Evolutionary conservation across 2,113 vertebrate genomes (phyloP), one percentile per base, ranked within the genome.

Genomic region (Macquaria australasica): DNA sequence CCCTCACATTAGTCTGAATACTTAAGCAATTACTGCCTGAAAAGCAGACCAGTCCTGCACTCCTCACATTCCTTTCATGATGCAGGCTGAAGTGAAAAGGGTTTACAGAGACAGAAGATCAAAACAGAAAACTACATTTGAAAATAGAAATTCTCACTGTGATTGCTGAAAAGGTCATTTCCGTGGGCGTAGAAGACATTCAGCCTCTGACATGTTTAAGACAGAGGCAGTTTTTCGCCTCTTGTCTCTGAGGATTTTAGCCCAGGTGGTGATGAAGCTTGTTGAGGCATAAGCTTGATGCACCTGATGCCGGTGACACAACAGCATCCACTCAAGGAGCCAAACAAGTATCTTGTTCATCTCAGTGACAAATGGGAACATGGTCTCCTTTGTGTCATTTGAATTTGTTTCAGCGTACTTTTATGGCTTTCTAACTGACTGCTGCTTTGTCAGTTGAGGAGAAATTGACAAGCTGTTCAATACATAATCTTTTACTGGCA

Each of bases 251-350:
- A 25, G 51, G 56, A 64, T 92, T 59, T 69, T 5, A 25, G 50
- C 82, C 63, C 43, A 75, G 37, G 45, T 77, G 8, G 11, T 69
- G 51, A 62, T 28, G 48, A 73, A 37, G 62, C 68, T 68, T 64
- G 68, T 15, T 63, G 79, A 85, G 37, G 73, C 34, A n/a, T 20
- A 9, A 25, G 20, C 7, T 18, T 7, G 60, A 59, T 45, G 64
- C 80, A 86, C 88, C 88, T 88, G 90, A 37, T 79, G 21, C 85
- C 81, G 50, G 74, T 67, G 59, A 71, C 56, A 69, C 25, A 20
- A 15, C 69, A 78, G 58, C 68, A 37, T 72, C 58, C 25, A 20
- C 51, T 41, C 51, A 45, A 0, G 9, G 2, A 55, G 6, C 7
- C 63, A n/a, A 37, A 45, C 37, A 23, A 63, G 16, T 23, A 5